A percentile compares a stretch with the other conserved stretches of the same genome.
phyloP scores from a whole-genome alignment of 2,113 vertebrate species.

The Suncus etruscus region DNA sequence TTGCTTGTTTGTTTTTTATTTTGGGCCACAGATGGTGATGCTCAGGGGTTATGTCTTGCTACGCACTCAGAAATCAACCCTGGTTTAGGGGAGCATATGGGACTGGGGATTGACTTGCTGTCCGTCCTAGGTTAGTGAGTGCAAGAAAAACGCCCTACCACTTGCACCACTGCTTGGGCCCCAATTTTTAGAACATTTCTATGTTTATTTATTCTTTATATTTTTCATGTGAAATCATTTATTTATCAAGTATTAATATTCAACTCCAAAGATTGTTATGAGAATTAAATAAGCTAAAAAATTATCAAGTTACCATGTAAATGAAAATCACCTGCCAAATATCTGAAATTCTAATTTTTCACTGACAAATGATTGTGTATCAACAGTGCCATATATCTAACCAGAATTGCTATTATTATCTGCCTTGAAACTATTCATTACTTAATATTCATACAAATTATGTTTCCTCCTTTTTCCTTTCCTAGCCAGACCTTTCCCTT shows the following conservation, averaged over 20 bases:
- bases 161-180: no score
- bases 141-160: no score
- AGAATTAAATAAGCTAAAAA: not conserved
- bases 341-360: conserved; percentile 6
- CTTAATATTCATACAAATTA: not conserved
- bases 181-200: not conserved
- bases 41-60: no score
- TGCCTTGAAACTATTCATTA: not conserved
- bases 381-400: not conserved
- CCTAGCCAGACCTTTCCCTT: not conserved
- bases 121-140: no score
- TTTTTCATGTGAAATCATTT: not conserved
- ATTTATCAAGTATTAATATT: not conserved
- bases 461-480: not conserved
- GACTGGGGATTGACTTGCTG: no score
- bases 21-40: no score
- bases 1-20: no score
- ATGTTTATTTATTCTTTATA: not conserved
- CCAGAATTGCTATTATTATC: not conserved
- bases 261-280: not conserved
- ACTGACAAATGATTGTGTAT: not conserved
- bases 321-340: not conserved
- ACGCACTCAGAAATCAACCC: no score
- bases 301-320: not conserved
- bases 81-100: no score